Percentiles rank a stretch among this genome's conserved stretches.
Conservation (phyloP, 2,797 vertebrate genomes). For the Periophthalmus magnuspinnatus region DNA sequence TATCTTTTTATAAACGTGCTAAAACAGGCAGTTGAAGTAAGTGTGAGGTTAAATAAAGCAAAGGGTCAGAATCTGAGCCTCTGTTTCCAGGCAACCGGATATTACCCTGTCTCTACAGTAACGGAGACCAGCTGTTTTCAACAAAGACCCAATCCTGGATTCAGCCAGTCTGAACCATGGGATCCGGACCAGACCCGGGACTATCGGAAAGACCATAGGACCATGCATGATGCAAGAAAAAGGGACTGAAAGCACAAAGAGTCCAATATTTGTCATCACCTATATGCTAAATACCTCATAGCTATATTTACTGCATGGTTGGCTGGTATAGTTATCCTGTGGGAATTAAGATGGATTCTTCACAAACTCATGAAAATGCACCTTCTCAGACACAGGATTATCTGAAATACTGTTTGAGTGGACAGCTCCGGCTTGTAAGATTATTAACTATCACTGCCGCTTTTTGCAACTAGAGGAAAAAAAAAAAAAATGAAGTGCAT, state of each 20-base stretch:
- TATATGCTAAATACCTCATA: not conserved
- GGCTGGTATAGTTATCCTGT: not conserved
- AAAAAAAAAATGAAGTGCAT: not conserved
- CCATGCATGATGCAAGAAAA: not conserved
- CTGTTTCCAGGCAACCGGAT: slow-evolving; percentile 57
- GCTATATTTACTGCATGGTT: not conserved
- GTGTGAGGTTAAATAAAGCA: slow-evolving; percentile 24
- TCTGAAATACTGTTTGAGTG: not conserved
- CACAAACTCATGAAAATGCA: not conserved
- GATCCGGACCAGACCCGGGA: slow-evolving; percentile 8
- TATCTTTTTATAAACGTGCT: not conserved
- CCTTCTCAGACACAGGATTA: not conserved
- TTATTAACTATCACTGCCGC: not conserved
- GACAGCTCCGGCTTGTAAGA: no score
- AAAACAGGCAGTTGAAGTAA: slow-evolving; percentile 24
- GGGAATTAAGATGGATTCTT: not conserved
- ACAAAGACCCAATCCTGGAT: slow-evolving; percentile 3
- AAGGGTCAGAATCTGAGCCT: slow-evolving; percentile 23
- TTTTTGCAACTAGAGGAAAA: not conserved
- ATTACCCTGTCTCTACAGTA: slow-evolving; percentile 49
- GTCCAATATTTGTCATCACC: not conserved
- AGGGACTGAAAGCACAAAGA: not conserved
- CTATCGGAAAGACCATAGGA: not conserved
- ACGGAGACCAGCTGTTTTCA: slow-evolving; percentile 23
- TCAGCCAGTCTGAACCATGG: not conserved